phyloP scores from a whole-genome alignment of 2,797 vertebrate species.

The Ispidina lecontei region DNA sequence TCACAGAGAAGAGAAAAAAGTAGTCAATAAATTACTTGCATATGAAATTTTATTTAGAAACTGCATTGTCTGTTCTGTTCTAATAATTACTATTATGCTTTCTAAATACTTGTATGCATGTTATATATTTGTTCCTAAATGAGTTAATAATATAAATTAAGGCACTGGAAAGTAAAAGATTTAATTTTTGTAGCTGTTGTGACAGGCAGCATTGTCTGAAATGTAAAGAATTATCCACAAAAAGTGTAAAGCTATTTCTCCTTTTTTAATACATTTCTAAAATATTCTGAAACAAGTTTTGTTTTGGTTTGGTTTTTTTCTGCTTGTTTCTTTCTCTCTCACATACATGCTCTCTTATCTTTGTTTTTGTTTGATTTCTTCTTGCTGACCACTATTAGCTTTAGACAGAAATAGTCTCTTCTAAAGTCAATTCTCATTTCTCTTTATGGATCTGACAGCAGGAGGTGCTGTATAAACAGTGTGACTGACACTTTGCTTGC shows the following conservation, averaged over 20 bases:
- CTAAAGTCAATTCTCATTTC: slow-evolving; percentile 34
- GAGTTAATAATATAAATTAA: neutral
- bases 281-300: neutral
- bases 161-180: neutral
- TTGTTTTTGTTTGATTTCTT: slow-evolving; percentile 36
- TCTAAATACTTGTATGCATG: neutral
- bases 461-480: slow-evolving; percentile 80
- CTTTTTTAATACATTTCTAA: neutral
- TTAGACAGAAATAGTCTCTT: neutral
- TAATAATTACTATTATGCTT: neutral
- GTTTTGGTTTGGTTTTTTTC: neutral
- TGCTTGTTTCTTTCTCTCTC: neutral
- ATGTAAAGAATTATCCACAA: neutral
- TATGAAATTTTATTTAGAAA: neutral
- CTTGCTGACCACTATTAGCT: neutral
- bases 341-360: neutral
- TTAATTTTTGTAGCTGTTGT: neutral
- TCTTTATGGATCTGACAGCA: slow-evolving; percentile 69
- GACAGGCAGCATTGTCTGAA: neutral
- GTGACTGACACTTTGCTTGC: neutral
- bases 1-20: neutral
- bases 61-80: neutral
- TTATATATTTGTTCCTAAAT: neutral
- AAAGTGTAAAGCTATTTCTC: neutral
- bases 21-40: neutral